Evolutionary conservation across 2,888 invertebrate species (phyloP).

Genomic region (Lottia scabra): DNA sequence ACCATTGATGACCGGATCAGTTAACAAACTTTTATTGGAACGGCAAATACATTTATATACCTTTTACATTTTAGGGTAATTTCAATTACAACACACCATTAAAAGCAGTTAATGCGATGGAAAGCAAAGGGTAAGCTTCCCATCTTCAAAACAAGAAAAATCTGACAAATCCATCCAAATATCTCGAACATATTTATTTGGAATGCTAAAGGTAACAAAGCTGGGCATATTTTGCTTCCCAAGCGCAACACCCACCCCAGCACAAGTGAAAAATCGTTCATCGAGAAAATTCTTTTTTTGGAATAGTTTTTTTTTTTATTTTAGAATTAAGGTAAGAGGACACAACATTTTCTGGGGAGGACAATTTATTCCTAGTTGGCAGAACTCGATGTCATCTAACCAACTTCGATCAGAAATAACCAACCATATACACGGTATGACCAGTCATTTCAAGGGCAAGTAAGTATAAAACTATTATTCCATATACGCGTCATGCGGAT

Average conservation of each 20-base stretch:
- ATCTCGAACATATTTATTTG: no score
- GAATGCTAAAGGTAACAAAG: no score
- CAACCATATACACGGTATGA: background rate
- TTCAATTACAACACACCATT: constrained; percentile 32
- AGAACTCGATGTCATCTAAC: background rate
- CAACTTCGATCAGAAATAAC: background rate
- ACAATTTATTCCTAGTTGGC: background rate
- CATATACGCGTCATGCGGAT: no score
- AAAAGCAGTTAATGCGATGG: constrained; percentile 32
- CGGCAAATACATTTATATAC: no score
- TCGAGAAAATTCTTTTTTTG: background rate
- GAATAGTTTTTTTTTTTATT: background rate
- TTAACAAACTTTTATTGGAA: no score
- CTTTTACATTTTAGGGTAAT: constrained; percentile 30
- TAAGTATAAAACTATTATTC: background rate
- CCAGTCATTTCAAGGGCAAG: background rate
- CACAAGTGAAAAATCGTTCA: no score
- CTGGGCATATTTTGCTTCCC: no score
- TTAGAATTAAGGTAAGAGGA: constrained; percentile 10
- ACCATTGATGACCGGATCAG: no score
- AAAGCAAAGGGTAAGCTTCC: constrained; percentile 26
- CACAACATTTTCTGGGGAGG: constrained; percentile 11
- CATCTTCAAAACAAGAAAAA: no score
- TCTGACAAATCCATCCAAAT: no score
- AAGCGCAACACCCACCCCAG: no score